Conservation (phyloP, 2,797 vertebrate species). For the Hapalemur alaotrensis region DNA sequence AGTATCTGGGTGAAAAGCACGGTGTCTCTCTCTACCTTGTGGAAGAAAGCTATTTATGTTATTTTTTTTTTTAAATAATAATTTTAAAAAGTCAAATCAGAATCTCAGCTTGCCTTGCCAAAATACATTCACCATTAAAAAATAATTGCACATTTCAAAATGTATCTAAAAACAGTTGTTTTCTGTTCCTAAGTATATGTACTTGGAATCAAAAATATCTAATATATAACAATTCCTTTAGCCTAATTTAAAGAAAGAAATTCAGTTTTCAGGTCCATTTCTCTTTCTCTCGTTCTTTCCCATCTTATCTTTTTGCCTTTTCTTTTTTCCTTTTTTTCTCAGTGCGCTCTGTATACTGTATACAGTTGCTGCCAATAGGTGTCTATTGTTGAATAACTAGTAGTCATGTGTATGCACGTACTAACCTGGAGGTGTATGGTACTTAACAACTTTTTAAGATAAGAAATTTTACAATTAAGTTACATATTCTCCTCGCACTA, state of each 20-base stretch:
- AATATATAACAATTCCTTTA: background rate
- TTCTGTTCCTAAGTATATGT: background rate
- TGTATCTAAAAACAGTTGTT: background rate
- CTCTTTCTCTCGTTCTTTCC: background rate
- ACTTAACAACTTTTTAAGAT: background rate
- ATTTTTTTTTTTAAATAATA: background rate
- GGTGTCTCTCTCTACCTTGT: background rate
- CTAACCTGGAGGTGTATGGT: background rate
- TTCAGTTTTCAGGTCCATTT: background rate
- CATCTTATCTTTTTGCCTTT: background rate
- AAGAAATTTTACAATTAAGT: background rate
- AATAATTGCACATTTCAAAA: background rate
- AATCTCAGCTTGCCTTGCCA: background rate
- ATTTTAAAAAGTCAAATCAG: background rate
- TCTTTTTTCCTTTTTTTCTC: background rate
- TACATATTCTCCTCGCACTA: background rate
- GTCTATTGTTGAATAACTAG: background rate
- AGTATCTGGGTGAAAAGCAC: background rate
- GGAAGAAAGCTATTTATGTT: background rate
- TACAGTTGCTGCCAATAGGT: background rate
- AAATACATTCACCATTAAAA: background rate
- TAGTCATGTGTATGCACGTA: background rate
- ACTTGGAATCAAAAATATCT: background rate
- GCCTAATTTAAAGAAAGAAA: background rate
- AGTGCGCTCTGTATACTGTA: background rate